These are phyloP conservation scores for Hippocampus zosterae DNA, from an alignment of 2,113 vertebrate genomes.

Conservation along the genomic window DNA sequence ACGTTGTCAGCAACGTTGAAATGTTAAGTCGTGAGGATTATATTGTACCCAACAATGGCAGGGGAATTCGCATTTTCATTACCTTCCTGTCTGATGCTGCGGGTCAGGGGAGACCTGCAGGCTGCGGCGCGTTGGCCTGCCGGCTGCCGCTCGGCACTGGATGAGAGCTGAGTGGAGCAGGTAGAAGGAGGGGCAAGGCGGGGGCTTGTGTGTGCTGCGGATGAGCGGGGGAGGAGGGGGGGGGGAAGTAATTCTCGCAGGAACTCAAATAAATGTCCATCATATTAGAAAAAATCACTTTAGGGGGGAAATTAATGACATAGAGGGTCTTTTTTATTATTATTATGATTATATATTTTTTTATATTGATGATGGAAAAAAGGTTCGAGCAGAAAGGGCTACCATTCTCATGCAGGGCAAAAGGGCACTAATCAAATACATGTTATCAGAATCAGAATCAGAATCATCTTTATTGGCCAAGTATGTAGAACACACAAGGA, in stretches of 20 bases:
- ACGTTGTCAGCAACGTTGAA: too few species aligned
- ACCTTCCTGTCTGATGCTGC: too few species aligned
- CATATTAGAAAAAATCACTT: not conserved
- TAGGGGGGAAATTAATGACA: not conserved
- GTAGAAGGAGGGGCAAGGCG: not conserved
- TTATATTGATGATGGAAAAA: not conserved
- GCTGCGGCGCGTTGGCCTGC: not conserved
- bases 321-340: not conserved
- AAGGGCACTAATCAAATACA: too few species aligned
- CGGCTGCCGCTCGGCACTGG: not conserved
- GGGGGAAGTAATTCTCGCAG: not conserved
- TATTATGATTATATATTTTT: not conserved
- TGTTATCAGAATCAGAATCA: too few species aligned
- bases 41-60: too few species aligned
- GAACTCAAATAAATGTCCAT: not conserved
- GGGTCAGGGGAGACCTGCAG: not conserved
- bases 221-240: not conserved
- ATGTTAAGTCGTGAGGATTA: too few species aligned
- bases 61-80: too few species aligned
- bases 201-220: not conserved
- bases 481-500: too few species aligned
- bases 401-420: not conserved
- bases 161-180: not conserved
- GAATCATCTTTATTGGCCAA: too few species aligned
- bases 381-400: not conserved